These are phyloP conservation scores for Phymorhynchus buccinoides DNA, from an alignment of 1,140 invertebrate genomes.

Conservation along the genomic window DNA sequence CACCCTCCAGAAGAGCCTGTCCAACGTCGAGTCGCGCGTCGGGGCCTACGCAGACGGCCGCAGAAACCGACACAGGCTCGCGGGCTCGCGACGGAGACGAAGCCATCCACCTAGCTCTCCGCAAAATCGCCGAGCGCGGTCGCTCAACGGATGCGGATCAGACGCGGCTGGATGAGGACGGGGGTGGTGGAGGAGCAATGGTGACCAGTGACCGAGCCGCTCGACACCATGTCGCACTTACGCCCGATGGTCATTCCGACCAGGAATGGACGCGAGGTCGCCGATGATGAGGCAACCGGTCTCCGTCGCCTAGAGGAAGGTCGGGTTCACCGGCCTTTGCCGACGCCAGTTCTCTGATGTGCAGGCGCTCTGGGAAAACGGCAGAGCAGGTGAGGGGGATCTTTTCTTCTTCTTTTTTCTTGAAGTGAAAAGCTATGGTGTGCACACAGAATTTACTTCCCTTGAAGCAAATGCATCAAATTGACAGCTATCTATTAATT, in stretches of 20 bases:
- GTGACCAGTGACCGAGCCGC: not conserved
- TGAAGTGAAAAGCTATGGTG: no score
- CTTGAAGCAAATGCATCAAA: no score
- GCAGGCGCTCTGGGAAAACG: constrained; percentile 93
- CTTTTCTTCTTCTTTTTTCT: no score
- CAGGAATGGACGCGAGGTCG: constrained; percentile 59
- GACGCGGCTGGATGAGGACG: constrained; percentile 49
- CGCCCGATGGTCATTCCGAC: constrained; percentile 57
- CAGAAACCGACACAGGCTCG: constrained; percentile 62
- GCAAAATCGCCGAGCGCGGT: constrained; percentile 91
- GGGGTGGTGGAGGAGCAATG: constrained; percentile 38
- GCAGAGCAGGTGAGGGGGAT: constrained; percentile 79
- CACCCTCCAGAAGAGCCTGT: constrained; percentile 62
- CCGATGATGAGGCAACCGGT: constrained; percentile 54
- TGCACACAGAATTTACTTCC: no score
- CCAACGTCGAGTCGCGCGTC: constrained; percentile 57
- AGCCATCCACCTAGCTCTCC: constrained; percentile 84
- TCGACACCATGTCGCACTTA: constrained; percentile 38
- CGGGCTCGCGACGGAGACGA: constrained; percentile 83
- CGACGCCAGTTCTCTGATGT: constrained; percentile 92
- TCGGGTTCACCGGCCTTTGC: constrained; percentile 82
- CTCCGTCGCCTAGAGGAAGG: constrained; percentile 60
- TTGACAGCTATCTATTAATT: no score
- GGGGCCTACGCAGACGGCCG: constrained; percentile 45
- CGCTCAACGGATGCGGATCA: constrained; percentile 87